Percentiles rank a stretch among this genome's conserved stretches.
Conservation (phyloP, 2,797 vertebrate species). For the Eurystomus glaucurus region DNA sequence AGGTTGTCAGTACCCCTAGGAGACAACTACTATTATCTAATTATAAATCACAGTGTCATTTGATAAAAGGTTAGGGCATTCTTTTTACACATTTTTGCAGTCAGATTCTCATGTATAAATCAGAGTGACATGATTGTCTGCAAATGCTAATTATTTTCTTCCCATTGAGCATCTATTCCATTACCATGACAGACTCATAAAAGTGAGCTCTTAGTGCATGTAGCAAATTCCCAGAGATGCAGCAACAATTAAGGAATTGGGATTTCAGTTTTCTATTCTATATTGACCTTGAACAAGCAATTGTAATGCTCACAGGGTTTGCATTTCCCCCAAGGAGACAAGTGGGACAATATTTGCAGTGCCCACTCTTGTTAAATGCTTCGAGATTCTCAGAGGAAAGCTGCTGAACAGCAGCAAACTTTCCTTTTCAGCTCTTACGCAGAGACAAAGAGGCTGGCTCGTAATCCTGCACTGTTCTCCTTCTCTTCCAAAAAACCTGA, state of each 20-base stretch:
- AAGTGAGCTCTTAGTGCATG: background rate
- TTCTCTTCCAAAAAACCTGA: background rate
- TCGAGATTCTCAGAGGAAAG: background rate
- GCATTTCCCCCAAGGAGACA: background rate
- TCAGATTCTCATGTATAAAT: conserved; percentile 47
- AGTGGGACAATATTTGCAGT: background rate
- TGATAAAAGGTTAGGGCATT: conserved; percentile 77
- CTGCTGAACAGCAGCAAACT: background rate
- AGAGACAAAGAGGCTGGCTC: background rate
- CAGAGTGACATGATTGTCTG: conserved; percentile 35
- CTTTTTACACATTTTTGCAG: conserved; percentile 58
- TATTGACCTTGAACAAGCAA: conserved; percentile 39
- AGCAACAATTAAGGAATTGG: background rate
- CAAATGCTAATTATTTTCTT: conserved; percentile 68
- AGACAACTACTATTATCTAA: conserved; percentile 84
- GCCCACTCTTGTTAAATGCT: background rate
- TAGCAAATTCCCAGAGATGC: conserved; percentile 11
- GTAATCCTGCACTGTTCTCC: background rate
- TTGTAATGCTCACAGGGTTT: background rate
- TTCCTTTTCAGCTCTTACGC: background rate
- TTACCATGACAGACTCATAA: background rate
- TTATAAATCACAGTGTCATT: conserved; percentile 84
- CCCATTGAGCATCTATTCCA: conserved; percentile 29
- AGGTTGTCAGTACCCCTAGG: conserved; percentile 78
- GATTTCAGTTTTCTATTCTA: conserved; percentile 38